Base-by-base conservation (phyloP, 2,888 invertebrate genomes). In the Baccha elongata region DNA sequence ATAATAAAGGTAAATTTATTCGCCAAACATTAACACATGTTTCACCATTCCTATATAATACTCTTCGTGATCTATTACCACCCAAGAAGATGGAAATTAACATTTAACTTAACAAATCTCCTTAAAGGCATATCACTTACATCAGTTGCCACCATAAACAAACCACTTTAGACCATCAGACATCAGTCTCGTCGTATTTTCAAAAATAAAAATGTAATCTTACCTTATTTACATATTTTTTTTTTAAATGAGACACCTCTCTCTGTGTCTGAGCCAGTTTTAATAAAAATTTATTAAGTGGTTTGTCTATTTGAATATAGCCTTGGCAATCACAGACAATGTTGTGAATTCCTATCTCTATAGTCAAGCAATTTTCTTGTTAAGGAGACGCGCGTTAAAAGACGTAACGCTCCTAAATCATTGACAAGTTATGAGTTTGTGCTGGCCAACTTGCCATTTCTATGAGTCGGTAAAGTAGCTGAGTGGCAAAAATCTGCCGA, bases 331-430 rank as follows among this genome's bases (percentile, higher is more conserved):
- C 64, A 40, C 46, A 50, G 17, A 65, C 55, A 42, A 64, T 48
- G 26, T 17, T 52, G 44, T 60, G 62, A 76, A 42, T 64, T 71
- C 15, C 48, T 11, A 19, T 15, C 32, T 29, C 62, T 53, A 64
- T 64, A n/a, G 15, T 7, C n/a, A 29, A 62, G 44, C 23, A 15
- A 48, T 48, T 19, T 53, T 50, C n/a, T 19, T 37, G 11, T 35
- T 26, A 29, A 62, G 35, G 15, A 40, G 29, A 65, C 60, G 69
- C 64, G 53, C 55, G 52, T 35, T 52, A 11, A 17, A 46, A 76
- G n/a, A n/a, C n/a, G n/a, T 67, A 40, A 71, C 35, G 44, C 71
- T 65, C 65, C 69, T 75, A 65, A 81, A 60, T 65, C 81, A 76
- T 23, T 46, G 58, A 37, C 68, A 68, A 68, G 21, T 80, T 58